phyloP scores from a whole-genome alignment of 2,888 invertebrate genomes.

The Sinhomidia bicolor region DNA sequence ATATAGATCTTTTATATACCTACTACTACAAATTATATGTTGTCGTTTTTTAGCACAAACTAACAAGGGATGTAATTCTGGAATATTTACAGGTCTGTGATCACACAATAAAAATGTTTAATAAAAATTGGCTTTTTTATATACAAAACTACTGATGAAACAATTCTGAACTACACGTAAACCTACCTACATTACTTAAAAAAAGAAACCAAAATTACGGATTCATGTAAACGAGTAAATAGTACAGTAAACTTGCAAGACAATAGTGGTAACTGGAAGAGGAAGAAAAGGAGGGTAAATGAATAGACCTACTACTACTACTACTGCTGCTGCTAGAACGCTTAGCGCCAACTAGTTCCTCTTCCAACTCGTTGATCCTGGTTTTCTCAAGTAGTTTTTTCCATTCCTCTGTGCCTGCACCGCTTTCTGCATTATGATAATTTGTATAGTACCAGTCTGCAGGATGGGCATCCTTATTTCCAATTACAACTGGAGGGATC shows the following conservation, averaged over 20 bases:
- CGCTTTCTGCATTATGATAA: slow-evolving; percentile 85
- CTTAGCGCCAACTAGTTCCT: slow-evolving; percentile 65
- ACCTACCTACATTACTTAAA: slow-evolving; percentile 39
- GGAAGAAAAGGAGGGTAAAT: slow-evolving; percentile 47
- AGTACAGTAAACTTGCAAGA: slow-evolving; percentile 69
- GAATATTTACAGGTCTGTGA: slow-evolving; percentile 31
- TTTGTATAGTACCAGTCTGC: slow-evolving; percentile 91
- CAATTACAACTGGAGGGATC: slow-evolving; percentile 78
- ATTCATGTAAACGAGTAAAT: slow-evolving; percentile 69
- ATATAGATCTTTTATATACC: not conserved
- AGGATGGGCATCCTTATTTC: slow-evolving; percentile 75
- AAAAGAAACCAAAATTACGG: slow-evolving; percentile 49
- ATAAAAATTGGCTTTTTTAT: slow-evolving; percentile 53
- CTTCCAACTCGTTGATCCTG: slow-evolving; percentile 63
- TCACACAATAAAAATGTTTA: slow-evolving; percentile 2
- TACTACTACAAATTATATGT: not conserved
- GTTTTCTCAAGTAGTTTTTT: slow-evolving; percentile 78
- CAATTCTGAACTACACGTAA: not conserved
- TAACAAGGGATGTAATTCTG: slow-evolving; percentile 23
- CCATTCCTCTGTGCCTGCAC: slow-evolving; percentile 74
- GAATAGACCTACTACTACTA: slow-evolving; percentile 49
- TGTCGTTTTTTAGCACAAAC: not conserved
- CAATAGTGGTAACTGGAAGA: slow-evolving; percentile 53
- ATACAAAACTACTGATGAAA: slow-evolving; percentile 11
- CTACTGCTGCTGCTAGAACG: slow-evolving; percentile 67